Base-by-base conservation (phyloP, 1,140 invertebrate species). In the Zelostemma sp. region DNA sequence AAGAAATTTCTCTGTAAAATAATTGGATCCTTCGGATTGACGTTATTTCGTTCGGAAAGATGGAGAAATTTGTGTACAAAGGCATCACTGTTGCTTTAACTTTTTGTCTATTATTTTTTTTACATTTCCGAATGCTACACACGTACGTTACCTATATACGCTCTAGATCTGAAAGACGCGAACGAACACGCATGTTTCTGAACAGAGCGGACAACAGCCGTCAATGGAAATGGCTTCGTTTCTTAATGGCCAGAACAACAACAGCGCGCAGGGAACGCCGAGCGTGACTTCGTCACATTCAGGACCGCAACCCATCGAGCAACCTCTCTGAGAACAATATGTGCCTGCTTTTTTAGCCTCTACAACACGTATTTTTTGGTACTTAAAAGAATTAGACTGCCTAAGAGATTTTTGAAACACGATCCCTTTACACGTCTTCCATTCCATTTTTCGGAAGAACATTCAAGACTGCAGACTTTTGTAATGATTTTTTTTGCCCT, bases 221-320 rank as follows among this genome's bases (percentile, higher is more conserved):
- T 75, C 81, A 74, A 89, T 89, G 84, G 88, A 89, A 85, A 87
- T 89, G 86, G 86, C 87, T 33, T 86, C 86, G 71, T 88, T 88
- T 83, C 82, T 88, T 71, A 85, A 88, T 72, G 86, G 87, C 38
- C 87, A 88, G 74, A 88, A 88, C 82, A 88, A 89, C 86, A 88
- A 88, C 77, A 86, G 80, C 68, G 51, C 46, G 51, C 76, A 73
- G 67, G 74, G 69, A 63, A 57, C 67, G 48, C 72, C 67, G 49
- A 61, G 71, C 21, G 53, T 74, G 35, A 72, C 68, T 35, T 51
- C 70, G 54, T 66, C 48, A 15, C 74, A 63, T 18, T 73, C 71
- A 56, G 76, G 72, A 72, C 48, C 61, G 35, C 72, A 75, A 55
- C 75, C 78, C 65, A 67, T 69, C 48, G 77, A 80, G 54, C 77